Conservation (phyloP, 2,888 invertebrate species). For the Cylindroiulus punctatus region DNA sequence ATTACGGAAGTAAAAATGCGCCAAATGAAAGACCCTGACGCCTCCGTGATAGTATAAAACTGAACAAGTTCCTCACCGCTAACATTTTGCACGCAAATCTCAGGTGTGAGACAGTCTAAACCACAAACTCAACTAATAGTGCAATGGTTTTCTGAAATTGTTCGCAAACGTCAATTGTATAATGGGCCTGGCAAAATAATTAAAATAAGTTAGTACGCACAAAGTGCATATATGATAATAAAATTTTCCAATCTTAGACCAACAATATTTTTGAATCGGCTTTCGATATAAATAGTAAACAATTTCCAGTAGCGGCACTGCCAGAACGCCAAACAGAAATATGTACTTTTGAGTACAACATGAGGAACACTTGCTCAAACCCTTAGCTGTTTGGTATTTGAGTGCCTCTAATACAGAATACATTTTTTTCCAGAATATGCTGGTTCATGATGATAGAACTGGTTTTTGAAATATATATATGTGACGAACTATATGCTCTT, state of each 20-base stretch:
- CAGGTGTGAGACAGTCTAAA: too few relatives aligned
- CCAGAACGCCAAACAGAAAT: not conserved
- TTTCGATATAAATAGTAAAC: not conserved
- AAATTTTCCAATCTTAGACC: not conserved
- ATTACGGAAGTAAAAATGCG: not conserved
- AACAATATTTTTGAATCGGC: not conserved
- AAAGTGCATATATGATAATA: not conserved
- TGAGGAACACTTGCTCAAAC: not conserved
- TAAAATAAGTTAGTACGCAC: conserved; percentile 4
- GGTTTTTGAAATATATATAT: not conserved
- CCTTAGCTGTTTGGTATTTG: not conserved
- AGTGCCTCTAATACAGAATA: not conserved
- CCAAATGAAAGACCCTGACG: conserved; percentile 2
- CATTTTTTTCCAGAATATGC: not conserved
- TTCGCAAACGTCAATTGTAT: not conserved
- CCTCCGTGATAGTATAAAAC: not conserved
- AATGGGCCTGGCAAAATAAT: not conserved
- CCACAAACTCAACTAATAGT: not conserved
- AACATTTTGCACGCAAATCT: not conserved
- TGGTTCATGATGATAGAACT: not conserved
- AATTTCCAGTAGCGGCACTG: not conserved
- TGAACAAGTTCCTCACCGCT: not conserved
- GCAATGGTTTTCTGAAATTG: not conserved
- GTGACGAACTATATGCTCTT: conserved; percentile 26
- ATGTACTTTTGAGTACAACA: too few relatives aligned